phyloP scores from a whole-genome alignment of 2,888 invertebrate species.

The Himalopsyche tibetana region DNA sequence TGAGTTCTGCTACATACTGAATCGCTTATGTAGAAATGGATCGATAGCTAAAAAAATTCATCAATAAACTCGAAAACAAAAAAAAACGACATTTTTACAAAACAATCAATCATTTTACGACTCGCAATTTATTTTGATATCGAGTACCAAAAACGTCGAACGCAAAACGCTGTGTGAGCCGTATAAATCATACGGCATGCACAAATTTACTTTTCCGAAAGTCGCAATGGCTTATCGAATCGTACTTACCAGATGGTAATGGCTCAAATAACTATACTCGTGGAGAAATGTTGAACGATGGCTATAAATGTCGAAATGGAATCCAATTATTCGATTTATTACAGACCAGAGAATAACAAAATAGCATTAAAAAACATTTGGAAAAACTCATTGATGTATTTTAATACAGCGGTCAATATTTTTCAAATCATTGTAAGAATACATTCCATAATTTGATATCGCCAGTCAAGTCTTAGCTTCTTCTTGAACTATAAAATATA shows the following conservation, averaged over 20 bases:
- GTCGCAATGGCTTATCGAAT: slow-evolving; percentile 32
- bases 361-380: too few relatives aligned
- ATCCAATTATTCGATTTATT: slow-evolving; percentile 7
- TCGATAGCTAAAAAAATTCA: too few relatives aligned
- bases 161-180: not conserved
- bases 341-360: not conserved
- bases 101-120: not conserved
- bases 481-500: too few relatives aligned
- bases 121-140: not conserved
- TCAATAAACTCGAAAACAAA: too few relatives aligned
- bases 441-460: too few relatives aligned
- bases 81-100: too few relatives aligned
- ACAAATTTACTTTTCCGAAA: not conserved
- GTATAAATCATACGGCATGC: not conserved
- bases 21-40: too few relatives aligned
- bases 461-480: too few relatives aligned
- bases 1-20: too few relatives aligned
- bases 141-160: not conserved
- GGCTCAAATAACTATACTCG: not conserved
- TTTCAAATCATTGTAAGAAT: too few relatives aligned
- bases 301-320: slow-evolving; percentile 22
- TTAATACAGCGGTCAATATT: too few relatives aligned
- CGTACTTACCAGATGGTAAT: not conserved
- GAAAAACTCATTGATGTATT: too few relatives aligned
- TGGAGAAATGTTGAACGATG: not conserved